A percentile compares a stretch with the other conserved stretches of the same genome.
Evolutionary conservation across 2,113 vertebrate species (phyloP).

Genomic region (Zapus hudsonius): DNA sequence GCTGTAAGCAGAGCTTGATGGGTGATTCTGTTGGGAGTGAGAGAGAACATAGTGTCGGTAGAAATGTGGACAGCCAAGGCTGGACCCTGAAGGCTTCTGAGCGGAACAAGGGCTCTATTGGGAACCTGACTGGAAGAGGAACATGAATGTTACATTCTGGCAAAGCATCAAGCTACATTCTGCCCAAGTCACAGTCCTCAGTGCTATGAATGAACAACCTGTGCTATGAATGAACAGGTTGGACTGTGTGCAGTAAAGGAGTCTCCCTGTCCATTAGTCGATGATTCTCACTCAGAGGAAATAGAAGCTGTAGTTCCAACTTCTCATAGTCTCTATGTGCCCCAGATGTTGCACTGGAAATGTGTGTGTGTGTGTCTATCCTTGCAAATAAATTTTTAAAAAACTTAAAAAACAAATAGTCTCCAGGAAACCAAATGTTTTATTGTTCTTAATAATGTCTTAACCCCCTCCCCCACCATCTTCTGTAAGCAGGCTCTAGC

Average conservation of each 20-base stretch:
- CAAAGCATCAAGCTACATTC: too few species aligned
- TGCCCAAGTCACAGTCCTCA: not conserved
- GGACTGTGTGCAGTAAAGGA: not conserved
- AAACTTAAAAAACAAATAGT: not conserved
- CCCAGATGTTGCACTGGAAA: not conserved
- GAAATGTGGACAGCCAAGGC: too few species aligned
- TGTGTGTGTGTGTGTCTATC: too few species aligned
- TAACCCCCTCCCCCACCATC: not conserved
- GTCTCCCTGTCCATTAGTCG: not conserved
- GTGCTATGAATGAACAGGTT: not conserved
- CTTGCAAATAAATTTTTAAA: too few species aligned
- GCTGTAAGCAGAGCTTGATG: too few species aligned
- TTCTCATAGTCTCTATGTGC: not conserved
- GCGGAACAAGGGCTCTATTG: too few species aligned
- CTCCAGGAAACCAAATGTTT: not conserved
- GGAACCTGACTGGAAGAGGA: too few species aligned
- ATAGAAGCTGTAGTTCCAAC: not conserved
- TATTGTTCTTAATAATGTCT: slow-evolving; percentile 7
- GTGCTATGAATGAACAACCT: too few species aligned
- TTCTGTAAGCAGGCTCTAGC: not conserved
- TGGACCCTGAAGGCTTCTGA: too few species aligned
- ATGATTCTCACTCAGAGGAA: not conserved
- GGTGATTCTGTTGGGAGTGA: too few species aligned
- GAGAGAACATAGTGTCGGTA: too few species aligned
- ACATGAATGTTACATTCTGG: too few species aligned